Evolutionary conservation across 1,140 invertebrate species (phyloP), one percentile per base, ranked within the genome.

Genomic region (Drosophila parabipectinata): DNA sequence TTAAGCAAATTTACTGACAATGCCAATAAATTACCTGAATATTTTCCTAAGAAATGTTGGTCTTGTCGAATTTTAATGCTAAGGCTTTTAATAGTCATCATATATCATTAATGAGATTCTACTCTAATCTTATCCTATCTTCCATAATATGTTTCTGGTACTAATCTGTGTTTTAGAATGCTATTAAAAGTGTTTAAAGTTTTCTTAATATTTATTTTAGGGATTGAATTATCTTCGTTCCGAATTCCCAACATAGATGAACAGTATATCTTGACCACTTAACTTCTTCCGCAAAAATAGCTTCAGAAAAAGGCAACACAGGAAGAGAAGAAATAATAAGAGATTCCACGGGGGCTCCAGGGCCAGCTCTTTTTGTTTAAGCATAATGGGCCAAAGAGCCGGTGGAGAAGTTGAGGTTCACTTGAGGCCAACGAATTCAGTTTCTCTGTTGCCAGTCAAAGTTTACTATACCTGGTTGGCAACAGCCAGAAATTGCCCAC

Each of bases 341-440:
- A 41, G 62, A 67, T 68, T 68, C 64, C 64, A 37, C 34, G 34
- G 34, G 34, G 34, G 34, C 34, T 37, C 34, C 34, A 37, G 34
- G 34, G 34, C 34, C 34, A 32, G 8, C 32, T 32, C 9, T 32
- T 32, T 32, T 32, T 32, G 32, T 32, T 32, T 85, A 85, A 82
- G 87, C 81, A 82, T 85, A 85, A 85, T 85, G 87, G 82, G 81
- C 78, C 78, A 87, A 54, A 62, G 52, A 71, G 58, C 68, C 76
- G 8, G 30, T 10, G 47, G 26, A 45, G 37, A 51, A 56, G 34
- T 37, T 37, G 34, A 37, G 34, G 34, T 37, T 37, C 58, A 47
- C 28, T 34, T 48, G 64, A 52, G 55, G 56, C 44, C 80, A 57
- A 77, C 66, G 67, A 63, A 87, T 81, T 58, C 34, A 37, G 34